Conservation (phyloP, 2,113 vertebrate genomes). For the Trichomycterus rosablanca region DNA sequence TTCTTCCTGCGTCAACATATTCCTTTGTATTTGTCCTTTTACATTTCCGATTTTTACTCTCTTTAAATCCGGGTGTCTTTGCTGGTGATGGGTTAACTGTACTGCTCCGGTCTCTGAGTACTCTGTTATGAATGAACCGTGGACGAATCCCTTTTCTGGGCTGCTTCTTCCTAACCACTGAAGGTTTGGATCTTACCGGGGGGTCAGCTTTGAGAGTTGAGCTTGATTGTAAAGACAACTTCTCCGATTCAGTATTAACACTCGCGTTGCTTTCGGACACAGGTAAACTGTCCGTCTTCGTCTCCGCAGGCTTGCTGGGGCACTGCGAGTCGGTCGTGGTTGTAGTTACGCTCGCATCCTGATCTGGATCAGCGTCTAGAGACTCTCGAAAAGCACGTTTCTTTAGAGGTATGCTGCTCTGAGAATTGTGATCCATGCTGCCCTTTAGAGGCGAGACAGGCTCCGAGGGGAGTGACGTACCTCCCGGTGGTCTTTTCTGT, state of each 20-base stretch:
- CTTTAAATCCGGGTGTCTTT: background rate
- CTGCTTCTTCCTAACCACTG: conserved; percentile 7
- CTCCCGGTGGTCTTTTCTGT: conserved; percentile 2
- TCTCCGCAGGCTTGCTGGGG: conserved; percentile 20
- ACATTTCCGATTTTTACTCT: background rate
- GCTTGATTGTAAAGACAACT: background rate
- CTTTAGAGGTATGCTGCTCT: conserved; percentile 71
- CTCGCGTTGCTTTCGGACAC: background rate
- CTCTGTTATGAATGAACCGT: background rate
- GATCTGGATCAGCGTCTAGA: conserved; percentile 54
- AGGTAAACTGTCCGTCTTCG: background rate
- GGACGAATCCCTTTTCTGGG: conserved; percentile 13
- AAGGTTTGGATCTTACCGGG: conserved; percentile 28
- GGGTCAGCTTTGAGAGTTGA: background rate
- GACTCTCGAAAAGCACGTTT: conserved; percentile 69
- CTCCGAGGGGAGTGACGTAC: conserved; percentile 1
- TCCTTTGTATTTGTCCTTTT: no score
- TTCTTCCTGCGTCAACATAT: no score
- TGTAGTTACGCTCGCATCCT: conserved; percentile 31
- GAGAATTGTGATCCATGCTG: conserved; percentile 50
- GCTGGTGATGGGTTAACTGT: background rate
- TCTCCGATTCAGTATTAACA: background rate
- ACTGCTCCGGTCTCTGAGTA: background rate
- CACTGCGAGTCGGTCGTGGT: conserved; percentile 15
- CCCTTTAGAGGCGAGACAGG: conserved; percentile 16